Evolutionary conservation across 2,113 vertebrate genomes (phyloP), one percentile per base, ranked within the genome.

Genomic region (Mirounga angustirostris): DNA sequence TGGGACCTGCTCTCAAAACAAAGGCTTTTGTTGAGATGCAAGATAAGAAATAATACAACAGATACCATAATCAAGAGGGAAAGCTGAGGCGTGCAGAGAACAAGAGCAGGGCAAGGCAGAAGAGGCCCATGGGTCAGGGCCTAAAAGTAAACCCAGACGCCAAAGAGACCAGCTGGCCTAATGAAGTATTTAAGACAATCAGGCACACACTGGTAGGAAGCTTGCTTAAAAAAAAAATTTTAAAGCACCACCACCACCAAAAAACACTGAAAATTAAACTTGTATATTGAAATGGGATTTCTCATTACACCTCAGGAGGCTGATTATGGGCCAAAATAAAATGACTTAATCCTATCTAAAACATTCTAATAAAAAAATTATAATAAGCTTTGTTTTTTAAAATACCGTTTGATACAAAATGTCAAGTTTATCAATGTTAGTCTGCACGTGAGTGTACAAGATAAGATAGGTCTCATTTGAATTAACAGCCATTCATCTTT

Each of bases 271-370:
- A 94, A 91, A 95, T 74, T 76, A 67, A 90, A 79, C 46, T 52
- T 90, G n/a, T 81, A 58, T 67, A 87, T 59, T 90, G 15, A 94
- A 97, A 91, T 43, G 11, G 11, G 22, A 88, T 84, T 92, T 86
- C 76, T 90, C 56, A 79, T 90, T 96, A 86, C 8, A 91, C 71
- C 71, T 92, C 46, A 88, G 67, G 46, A 91, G 61, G 80, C 33
- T 96, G 80, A 94, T 94, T 94, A 92, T 1, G 90, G 33, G 56
- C 18, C 59, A 97, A 95, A 97, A 95, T 74, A 86, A 97, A 97
- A 83, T 58, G 14, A 95, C 59, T 92, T 96, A n/a, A 96, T 95
- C 46, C 9, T 58, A 4, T 54, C 52, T 82, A 63, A 89, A 94
- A 52, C 26, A 93, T 59, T 67, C 26, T 80, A 65, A 80, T 19